phyloP scores from a whole-genome alignment of 1,140 invertebrate species.

The Drosophila pruinosa region DNA sequence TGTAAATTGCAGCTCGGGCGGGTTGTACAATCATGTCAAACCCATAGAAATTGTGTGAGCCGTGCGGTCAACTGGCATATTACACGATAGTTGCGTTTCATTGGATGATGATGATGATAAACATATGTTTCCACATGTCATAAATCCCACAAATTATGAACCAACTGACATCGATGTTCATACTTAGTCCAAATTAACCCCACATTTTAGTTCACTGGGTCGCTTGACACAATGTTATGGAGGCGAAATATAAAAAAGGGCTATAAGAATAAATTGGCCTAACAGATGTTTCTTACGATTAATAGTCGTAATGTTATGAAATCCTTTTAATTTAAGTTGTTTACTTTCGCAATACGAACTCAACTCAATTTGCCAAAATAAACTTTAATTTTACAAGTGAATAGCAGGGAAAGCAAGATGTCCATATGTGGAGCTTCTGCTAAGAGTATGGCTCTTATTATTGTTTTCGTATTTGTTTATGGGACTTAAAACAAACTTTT shows the following conservation, averaged over 20 bases:
- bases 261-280: too few relatives aligned
- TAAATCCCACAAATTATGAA: constrained; percentile 54
- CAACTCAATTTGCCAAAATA: too few relatives aligned
- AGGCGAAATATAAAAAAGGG: too few relatives aligned
- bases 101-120: constrained; percentile 45
- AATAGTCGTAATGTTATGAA: too few relatives aligned
- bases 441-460: constrained; percentile 17
- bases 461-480: constrained; percentile 40
- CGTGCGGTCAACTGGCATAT: constrained; percentile 15
- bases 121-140: constrained; percentile 58
- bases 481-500: constrained; percentile 54
- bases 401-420: neutral
- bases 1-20: constrained; percentile 6
- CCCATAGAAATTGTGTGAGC: constrained; percentile 14
- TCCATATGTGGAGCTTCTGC: neutral
- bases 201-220: constrained; percentile 27
- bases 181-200: neutral
- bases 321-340: too few relatives aligned
- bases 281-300: too few relatives aligned
- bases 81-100: constrained; percentile 31
- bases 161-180: constrained; percentile 25
- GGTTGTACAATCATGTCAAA: constrained; percentile 22
- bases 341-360: too few relatives aligned
- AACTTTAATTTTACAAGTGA: too few relatives aligned
- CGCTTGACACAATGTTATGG: constrained; percentile 3